phyloP scores from a whole-genome alignment of 2,113 vertebrate genomes.

The Chaetodon auriga region DNA sequence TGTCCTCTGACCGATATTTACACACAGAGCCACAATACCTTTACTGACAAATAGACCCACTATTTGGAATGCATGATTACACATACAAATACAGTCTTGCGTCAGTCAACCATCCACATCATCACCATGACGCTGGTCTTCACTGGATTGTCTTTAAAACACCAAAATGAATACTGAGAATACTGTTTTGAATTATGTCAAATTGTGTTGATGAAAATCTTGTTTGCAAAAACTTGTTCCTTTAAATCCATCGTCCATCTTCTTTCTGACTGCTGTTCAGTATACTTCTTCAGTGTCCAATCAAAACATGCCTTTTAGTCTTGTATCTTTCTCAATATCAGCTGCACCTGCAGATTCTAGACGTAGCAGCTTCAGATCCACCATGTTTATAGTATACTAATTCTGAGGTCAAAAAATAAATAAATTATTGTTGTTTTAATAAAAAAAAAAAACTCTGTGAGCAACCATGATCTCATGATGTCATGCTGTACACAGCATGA shows the following conservation, averaged over 20 bases:
- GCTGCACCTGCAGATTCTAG: no score
- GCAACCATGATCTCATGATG: no score
- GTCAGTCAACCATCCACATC: not conserved
- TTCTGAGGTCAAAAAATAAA: no score
- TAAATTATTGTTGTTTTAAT: no score
- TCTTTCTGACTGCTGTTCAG: not conserved
- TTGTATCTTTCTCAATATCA: no score
- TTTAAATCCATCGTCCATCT: not conserved
- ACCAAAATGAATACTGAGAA: not conserved
- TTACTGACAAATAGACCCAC: not conserved
- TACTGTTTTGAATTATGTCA: not conserved
- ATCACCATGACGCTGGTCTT: not conserved
- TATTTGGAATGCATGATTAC: constrained; percentile 1
- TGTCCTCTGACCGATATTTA: constrained; percentile 45
- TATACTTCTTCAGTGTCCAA: no score
- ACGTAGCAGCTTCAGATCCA: no score
- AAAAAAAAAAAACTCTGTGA: no score
- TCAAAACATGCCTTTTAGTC: no score
- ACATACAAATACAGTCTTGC: constrained; percentile 14
- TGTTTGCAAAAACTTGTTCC: not conserved
- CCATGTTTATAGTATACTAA: no score
- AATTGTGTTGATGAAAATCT: no score
- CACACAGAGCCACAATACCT: not conserved
- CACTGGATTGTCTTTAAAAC: not conserved
- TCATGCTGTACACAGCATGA: no score